Conservation (phyloP, 64 coral and sea anemone genomes). For the Montipora efflorescens region DNA sequence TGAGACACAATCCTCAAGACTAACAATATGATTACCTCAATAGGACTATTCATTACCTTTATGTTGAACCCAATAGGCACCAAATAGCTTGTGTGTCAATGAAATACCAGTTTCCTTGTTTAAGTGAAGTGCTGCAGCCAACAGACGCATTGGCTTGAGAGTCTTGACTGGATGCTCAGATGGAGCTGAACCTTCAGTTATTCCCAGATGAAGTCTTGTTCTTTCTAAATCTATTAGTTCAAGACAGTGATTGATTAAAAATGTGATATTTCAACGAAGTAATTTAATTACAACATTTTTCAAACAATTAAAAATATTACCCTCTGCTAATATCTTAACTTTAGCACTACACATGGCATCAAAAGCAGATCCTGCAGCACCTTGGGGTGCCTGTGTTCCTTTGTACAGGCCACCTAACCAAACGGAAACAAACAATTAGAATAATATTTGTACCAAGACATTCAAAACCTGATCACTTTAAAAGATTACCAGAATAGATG, state of each 20-base stretch:
- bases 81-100: slow-evolving; percentile 82
- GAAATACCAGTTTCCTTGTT: slow-evolving; percentile 63
- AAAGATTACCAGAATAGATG: too few species aligned
- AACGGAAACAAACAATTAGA: neutral
- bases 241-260: neutral
- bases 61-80: slow-evolving; percentile 82
- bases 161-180: slow-evolving; percentile 77
- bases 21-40: too few species aligned
- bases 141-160: slow-evolving; percentile 82
- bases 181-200: slow-evolving; percentile 58
- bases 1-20: too few species aligned
- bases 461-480: too few species aligned
- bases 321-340: slow-evolving; percentile 73
- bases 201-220: slow-evolving; percentile 70
- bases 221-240: slow-evolving; percentile 83
- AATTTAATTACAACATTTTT: too few species aligned
- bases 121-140: slow-evolving; percentile 82
- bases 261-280: neutral
- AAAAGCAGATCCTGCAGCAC: slow-evolving; percentile 60
- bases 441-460: neutral
- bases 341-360: slow-evolving; percentile 79
- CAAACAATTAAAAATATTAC: slow-evolving; percentile 5
- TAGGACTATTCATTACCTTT: slow-evolving; percentile 21
- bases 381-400: slow-evolving; percentile 75
- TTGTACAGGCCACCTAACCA: slow-evolving; percentile 96